Percentiles rank a stretch among this genome's conserved stretches.
These are phyloP conservation scores for Gibbula magus DNA, from an alignment of 2,888 invertebrate species.

Conservation along the genomic window DNA sequence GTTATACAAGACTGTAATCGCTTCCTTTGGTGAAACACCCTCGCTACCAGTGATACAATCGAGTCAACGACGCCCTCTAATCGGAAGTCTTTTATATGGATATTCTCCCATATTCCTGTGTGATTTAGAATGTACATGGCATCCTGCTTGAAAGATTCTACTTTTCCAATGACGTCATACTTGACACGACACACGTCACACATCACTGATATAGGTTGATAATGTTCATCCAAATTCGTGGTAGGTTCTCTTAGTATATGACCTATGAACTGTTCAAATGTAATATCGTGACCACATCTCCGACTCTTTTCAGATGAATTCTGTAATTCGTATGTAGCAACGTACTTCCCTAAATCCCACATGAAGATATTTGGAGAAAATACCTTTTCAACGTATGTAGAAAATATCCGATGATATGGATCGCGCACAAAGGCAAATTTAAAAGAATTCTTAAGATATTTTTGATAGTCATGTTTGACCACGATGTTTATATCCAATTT, in stretches of 20 bases:
- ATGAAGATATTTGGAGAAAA: conserved; percentile 45
- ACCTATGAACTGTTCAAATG: conserved; percentile 32
- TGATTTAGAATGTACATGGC: conserved; percentile 32
- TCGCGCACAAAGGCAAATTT: conserved; percentile 42
- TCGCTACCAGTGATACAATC: background rate
- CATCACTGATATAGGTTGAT: conserved; percentile 30
- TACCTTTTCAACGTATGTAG: conserved; percentile 46
- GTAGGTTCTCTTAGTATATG: background rate
- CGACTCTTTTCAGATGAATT: background rate
- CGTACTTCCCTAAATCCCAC: conserved; percentile 28
- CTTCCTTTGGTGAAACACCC: background rate
- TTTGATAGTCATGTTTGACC: background rate
- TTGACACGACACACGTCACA: conserved; percentile 42
- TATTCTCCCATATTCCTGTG: background rate
- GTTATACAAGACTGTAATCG: background rate
- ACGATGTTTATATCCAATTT: background rate
- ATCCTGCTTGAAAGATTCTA: conserved; percentile 41
- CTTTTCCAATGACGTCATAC: conserved; percentile 43
- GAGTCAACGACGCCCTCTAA: background rate
- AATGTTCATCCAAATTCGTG: conserved; percentile 35
- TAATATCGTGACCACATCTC: conserved; percentile 31
- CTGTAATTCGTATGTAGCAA: background rate
- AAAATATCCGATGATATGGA: conserved; percentile 44
- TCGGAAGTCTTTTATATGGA: background rate
- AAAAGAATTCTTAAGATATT: conserved; percentile 13